A percentile compares a stretch with the other conserved stretches of the same genome.
Evolutionary conservation across 2,888 invertebrate genomes (phyloP).

Genomic region (Steinernema carpocapsae): DNA sequence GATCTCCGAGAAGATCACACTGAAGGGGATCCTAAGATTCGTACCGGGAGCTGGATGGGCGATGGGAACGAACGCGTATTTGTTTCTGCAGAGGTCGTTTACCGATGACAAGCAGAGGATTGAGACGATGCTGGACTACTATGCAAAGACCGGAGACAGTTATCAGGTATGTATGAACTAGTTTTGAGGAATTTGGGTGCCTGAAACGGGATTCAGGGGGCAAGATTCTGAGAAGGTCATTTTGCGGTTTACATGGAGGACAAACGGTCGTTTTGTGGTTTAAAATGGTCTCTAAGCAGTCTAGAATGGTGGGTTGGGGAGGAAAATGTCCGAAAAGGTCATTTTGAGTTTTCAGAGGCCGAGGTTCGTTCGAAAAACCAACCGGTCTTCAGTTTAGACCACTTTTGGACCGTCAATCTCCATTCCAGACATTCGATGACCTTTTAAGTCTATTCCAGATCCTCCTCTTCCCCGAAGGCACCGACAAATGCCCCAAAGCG

Average conservation of each 20-base stretch:
- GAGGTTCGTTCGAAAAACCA: too few relatives aligned
- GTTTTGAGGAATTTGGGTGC: neutral
- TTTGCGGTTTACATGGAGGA: too few relatives aligned
- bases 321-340: too few relatives aligned
- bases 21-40: slow-evolving; percentile 74
- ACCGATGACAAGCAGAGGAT: slow-evolving; percentile 78
- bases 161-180: slow-evolving; percentile 70
- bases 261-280: too few relatives aligned
- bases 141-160: slow-evolving; percentile 76
- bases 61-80: slow-evolving; percentile 84
- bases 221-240: too few relatives aligned
- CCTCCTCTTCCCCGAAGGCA: slow-evolving; percentile 85
- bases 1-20: slow-evolving; percentile 78
- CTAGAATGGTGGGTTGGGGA: too few relatives aligned
- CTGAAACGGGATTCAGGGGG: neutral
- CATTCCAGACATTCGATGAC: neutral
- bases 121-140: slow-evolving; percentile 78
- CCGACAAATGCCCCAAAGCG: slow-evolving; percentile 79
- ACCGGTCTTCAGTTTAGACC: neutral
- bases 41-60: slow-evolving; percentile 73
- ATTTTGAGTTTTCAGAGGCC: too few relatives aligned
- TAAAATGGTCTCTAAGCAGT: too few relatives aligned
- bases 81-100: slow-evolving; percentile 85
- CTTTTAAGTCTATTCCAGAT: slow-evolving; percentile 72
- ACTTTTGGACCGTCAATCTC: neutral